Conservation (phyloP, 1,140 invertebrate species). For the Zaprionus lachaisei region DNA sequence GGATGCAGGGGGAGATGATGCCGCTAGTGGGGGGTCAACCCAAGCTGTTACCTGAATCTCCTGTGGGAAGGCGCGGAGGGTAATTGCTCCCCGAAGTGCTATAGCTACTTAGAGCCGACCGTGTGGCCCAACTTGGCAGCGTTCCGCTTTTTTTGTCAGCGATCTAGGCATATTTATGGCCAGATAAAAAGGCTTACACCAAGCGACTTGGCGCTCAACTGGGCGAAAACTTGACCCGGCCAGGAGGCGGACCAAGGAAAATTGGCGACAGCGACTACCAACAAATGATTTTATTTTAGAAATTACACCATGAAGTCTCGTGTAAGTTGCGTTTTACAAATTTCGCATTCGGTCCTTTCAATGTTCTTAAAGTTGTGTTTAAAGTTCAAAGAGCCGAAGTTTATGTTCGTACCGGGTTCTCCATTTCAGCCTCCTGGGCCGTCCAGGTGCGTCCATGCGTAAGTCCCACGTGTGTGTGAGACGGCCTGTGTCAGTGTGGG, state of each 20-base stretch:
- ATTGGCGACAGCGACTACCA: conserved; percentile 43
- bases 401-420: conserved; percentile 35
- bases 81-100: conserved; percentile 76
- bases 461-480: conserved; percentile 34
- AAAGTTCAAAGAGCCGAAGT: conserved; percentile 40
- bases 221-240: conserved; percentile 14
- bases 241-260: conserved; percentile 6
- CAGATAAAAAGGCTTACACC: conserved; percentile 72
- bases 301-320: conserved; percentile 50
- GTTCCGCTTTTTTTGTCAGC: conserved; percentile 23
- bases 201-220: conserved; percentile 55
- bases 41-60: conserved; percentile 68
- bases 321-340: conserved; percentile 56
- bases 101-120: conserved; percentile 75
- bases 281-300: conserved; percentile 51
- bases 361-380: conserved; percentile 56
- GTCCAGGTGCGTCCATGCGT: conserved; percentile 64
- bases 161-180: conserved; percentile 74
- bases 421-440: conserved; percentile 1
- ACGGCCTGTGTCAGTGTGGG: background rate
- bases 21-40: conserved; percentile 45
- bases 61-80: conserved; percentile 25
- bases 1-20: background rate
- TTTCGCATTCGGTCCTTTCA: conserved; percentile 46
- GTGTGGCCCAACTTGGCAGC: conserved; percentile 32